phyloP scores from a whole-genome alignment of 2,797 vertebrate species.

The Muscicapa comitata region DNA sequence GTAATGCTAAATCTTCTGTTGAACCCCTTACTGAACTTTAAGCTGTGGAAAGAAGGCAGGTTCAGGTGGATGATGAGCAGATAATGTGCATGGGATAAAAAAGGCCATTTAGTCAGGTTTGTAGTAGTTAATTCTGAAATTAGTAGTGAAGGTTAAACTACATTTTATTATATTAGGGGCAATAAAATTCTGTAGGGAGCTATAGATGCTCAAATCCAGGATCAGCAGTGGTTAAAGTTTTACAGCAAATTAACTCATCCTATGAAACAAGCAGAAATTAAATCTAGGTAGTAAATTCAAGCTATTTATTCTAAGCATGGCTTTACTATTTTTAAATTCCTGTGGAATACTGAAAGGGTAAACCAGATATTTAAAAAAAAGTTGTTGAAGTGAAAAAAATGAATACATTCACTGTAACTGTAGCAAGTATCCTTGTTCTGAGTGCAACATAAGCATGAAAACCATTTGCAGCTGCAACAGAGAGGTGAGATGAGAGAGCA shows the following conservation, averaged over 20 bases:
- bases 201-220: neutral
- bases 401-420: neutral
- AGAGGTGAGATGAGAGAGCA: neutral
- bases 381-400: neutral
- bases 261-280: conserved; percentile 11
- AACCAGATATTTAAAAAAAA: neutral
- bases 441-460: neutral
- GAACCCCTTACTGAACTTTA: neutral
- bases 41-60: neutral
- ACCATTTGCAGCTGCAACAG: neutral
- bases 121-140: conserved; percentile 44
- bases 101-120: neutral
- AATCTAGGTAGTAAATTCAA: neutral
- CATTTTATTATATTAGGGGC: conserved; percentile 9
- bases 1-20: neutral
- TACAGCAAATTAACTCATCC: conserved; percentile 3
- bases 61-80: neutral
- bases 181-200: conserved; percentile 5
- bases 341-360: neutral
- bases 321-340: neutral
- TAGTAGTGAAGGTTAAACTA: conserved; percentile 22
- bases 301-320: neutral
- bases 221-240: conserved; percentile 32
- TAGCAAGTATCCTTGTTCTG: neutral
- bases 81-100: conserved; percentile 25